Percentiles rank a stretch among this genome's conserved stretches.
phyloP scores from a whole-genome alignment of 2,113 vertebrate species.

The Labeo catla region DNA sequence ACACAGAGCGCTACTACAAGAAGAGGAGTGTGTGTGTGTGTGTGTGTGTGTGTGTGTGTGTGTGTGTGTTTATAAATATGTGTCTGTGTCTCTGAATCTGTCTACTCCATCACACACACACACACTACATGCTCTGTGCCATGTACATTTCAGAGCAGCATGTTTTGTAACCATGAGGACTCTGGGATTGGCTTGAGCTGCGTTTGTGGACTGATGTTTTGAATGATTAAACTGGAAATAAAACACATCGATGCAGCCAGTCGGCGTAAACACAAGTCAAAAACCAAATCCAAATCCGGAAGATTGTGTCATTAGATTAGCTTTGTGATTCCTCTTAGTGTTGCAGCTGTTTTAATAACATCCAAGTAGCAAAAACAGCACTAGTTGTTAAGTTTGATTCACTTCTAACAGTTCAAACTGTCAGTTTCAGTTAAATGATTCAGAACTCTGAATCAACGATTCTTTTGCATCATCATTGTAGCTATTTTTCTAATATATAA shows the following conservation, averaged over 20 bases:
- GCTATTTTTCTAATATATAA: too few species aligned
- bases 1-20: slow-evolving; percentile 28
- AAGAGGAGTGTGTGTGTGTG: slow-evolving; percentile 27
- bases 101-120: neutral
- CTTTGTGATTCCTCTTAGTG: neutral
- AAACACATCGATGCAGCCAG: neutral
- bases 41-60: slow-evolving; percentile 1
- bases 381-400: neutral
- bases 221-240: slow-evolving; percentile 23
- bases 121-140: slow-evolving; percentile 32
- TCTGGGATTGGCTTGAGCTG: slow-evolving; percentile 10
- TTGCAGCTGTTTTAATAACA: neutral
- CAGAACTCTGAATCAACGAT: neutral
- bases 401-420: neutral
- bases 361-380: neutral
- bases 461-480: too few species aligned
- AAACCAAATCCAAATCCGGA: neutral
- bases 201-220: neutral
- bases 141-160: slow-evolving; percentile 31
- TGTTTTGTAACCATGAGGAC: slow-evolving; percentile 19
- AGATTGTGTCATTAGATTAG: neutral
- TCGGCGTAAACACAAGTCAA: neutral
- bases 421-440: too few species aligned
- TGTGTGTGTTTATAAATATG: slow-evolving; percentile 23
- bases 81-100: slow-evolving; percentile 29